Base-by-base conservation (phyloP, 1,140 invertebrate species). In the Latrodectus geometricus region DNA sequence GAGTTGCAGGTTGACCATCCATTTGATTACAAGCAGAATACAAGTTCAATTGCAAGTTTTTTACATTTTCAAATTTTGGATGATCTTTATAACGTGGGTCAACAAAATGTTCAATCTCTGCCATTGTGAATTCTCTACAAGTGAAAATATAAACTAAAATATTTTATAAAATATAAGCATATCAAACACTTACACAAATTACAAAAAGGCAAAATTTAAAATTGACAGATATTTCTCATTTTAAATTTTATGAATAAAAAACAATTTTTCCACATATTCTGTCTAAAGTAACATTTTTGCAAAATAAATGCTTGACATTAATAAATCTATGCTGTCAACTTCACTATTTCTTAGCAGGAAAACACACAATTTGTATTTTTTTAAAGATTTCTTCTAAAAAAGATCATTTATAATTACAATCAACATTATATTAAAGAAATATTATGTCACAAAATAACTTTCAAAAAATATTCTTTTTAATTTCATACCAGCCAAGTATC, bases 21-120 rank as follows among this genome's bases (percentile, higher is more conserved):
- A 99, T 98, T 92, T 99, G 99, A 92, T 97, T 96, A 90, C 96
- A 96, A 48, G 97, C 98, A 0, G 98, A 99, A 90, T 98, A 99
- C 0, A 99, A 91, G 9, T 94, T 91, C 90, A 99, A 91, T 66
- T 93, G 89, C 4, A 95, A 94, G 89, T 97, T 92, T 88, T 94
- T 93, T 0, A 99, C 92, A 69, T 92, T 92, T 1, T 92, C 92
- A 92, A 99, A 99, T 91, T 99, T 99, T 0, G 95, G 94, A 92
- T 99, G 97, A 87, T 93, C 93, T 90, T 99, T 99, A 87, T 96
- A 93, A 4, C 89, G 91, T 0, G 98, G 96, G 92, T 99, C 97
- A 92, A 98, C 98, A 91, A 99, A 99, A 92, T 99, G 98, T 91
- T 99, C 99, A 89, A 99, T 99, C 93, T 99, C 99, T 73, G 98